Evolutionary conservation across 2,113 vertebrate species (phyloP).

Genomic region (Microtus pennsylvanicus): DNA sequence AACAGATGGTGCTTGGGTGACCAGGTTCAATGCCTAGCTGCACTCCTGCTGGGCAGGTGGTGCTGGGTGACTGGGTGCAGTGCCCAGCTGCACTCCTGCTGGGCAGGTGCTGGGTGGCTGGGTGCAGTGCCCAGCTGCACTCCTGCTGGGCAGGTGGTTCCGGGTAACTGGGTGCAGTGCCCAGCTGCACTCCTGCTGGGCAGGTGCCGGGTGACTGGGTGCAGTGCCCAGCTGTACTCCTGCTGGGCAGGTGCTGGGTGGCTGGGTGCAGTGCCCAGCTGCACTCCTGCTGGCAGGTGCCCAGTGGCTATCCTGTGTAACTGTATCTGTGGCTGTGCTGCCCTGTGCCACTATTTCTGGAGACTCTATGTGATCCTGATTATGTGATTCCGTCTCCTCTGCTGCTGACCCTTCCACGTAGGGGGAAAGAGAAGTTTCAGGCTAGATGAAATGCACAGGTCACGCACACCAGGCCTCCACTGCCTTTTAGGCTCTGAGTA

Average conservation of each 20-base stretch:
- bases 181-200: too few relatives aligned
- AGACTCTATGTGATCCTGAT: accelerated
- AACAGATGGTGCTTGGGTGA: too few relatives aligned
- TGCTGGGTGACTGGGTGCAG: background rate
- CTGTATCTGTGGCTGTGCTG: background rate
- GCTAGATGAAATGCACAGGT: background rate
- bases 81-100: too few relatives aligned
- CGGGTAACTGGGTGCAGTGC: background rate
- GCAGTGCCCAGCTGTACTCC: too few relatives aligned
- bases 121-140: background rate
- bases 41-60: background rate
- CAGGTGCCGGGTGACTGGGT: too few relatives aligned
- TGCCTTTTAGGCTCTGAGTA: background rate
- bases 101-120: background rate
- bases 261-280: too few relatives aligned
- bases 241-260: too few relatives aligned
- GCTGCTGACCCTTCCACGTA: accelerated
- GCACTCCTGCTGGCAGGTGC: too few relatives aligned
- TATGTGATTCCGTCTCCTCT: accelerated
- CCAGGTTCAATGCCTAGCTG: too few relatives aligned
- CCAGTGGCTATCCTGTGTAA: too few relatives aligned
- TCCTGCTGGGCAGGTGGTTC: background rate
- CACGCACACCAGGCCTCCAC: accelerated
- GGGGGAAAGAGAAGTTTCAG: too few relatives aligned
- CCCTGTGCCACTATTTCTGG: background rate